These are phyloP conservation scores for Helicoverpa zea DNA, from an alignment of 1,140 invertebrate species.

Conservation along the genomic window DNA sequence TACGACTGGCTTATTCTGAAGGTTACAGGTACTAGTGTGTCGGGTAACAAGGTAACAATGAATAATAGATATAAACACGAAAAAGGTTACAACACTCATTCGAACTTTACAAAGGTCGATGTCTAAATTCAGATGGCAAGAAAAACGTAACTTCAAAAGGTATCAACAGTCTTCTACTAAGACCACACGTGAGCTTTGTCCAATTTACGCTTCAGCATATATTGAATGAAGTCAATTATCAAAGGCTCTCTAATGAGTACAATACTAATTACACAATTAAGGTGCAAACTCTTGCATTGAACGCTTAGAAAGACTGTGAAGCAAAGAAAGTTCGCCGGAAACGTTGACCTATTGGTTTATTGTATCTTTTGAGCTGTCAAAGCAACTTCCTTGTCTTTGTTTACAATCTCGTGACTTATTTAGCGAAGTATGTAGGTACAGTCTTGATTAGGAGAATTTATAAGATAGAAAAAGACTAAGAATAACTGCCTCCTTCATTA, in stretches of 20 bases:
- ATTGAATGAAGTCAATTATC: slow-evolving; percentile 11
- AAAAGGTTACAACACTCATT: slow-evolving; percentile 11
- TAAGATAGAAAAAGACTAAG: too few relatives aligned
- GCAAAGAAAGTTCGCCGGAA: not conserved
- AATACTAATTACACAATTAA: slow-evolving; percentile 20
- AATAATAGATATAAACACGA: slow-evolving; percentile 21
- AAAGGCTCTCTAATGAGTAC: not conserved
- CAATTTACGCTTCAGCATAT: not conserved
- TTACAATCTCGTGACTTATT: not conserved
- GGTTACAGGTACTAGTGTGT: not conserved
- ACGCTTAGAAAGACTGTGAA: not conserved
- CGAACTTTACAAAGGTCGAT: not conserved
- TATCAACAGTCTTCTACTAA: not conserved
- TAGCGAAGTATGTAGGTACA: not conserved
- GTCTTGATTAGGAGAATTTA: too few relatives aligned
- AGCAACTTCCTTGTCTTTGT: not conserved
- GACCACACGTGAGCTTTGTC: not conserved
- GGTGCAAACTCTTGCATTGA: not conserved
- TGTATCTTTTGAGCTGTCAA: not conserved
- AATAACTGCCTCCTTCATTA: too few relatives aligned
- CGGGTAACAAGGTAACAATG: slow-evolving; percentile 13
- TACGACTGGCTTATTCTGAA: slow-evolving; percentile 17
- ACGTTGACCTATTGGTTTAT: not conserved
- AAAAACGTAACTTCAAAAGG: not conserved
- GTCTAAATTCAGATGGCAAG: not conserved